Evolutionary conservation across 2,888 invertebrate species (phyloP).

Genomic region (Coleophora flavipennella): DNA sequence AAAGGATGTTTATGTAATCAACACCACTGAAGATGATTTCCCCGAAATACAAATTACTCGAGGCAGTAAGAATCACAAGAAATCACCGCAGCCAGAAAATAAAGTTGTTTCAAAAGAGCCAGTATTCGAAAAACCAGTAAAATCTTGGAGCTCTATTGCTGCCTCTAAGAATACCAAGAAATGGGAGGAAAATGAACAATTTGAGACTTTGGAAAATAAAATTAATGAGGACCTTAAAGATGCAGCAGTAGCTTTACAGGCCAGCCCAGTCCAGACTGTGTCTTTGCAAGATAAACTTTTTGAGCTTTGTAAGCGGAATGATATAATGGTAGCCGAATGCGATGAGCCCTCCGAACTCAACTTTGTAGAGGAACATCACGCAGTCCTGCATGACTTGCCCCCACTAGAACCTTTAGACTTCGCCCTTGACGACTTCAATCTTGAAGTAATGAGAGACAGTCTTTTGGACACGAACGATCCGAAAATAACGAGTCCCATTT

Average conservation of each 20-base stretch:
- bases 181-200: conserved; percentile 3
- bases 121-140: conserved; percentile 35
- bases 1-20: conserved; percentile 60
- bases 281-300: conserved; percentile 57
- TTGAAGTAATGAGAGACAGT: conserved; percentile 62
- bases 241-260: conserved; percentile 15
- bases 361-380: conserved; percentile 63
- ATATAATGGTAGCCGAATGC: conserved; percentile 64
- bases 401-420: conserved; percentile 55
- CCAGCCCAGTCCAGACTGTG: conserved; percentile 25
- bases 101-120: conserved; percentile 24
- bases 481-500: conserved; percentile 52
- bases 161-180: conserved; percentile 29
- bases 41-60: conserved; percentile 63
- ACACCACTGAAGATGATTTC: conserved; percentile 57
- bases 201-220: not conserved
- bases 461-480: conserved; percentile 47
- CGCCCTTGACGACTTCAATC: conserved; percentile 55
- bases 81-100: conserved; percentile 41
- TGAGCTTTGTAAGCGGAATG: conserved; percentile 57
- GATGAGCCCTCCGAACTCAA: conserved; percentile 56
- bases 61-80: conserved; percentile 44
- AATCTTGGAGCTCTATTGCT: conserved; percentile 58
- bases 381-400: conserved; percentile 45
- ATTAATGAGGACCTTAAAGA: conserved; percentile 12